These are phyloP conservation scores for Propithecus perrieri DNA, from an alignment of 2,797 vertebrate genomes.

Conservation along the genomic window DNA sequence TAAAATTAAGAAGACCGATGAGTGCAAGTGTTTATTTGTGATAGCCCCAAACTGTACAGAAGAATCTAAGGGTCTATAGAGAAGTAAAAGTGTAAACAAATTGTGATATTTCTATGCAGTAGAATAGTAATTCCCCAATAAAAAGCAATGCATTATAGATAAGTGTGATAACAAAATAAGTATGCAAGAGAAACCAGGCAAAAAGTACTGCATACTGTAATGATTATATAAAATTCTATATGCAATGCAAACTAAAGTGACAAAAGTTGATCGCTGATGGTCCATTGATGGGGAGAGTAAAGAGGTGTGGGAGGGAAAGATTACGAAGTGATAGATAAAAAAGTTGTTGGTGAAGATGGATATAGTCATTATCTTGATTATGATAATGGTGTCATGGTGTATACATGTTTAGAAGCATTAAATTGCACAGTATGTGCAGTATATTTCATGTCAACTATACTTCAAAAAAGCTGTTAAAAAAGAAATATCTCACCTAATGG, in stretches of 20 bases:
- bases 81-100: not conserved
- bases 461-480: not conserved
- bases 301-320: not conserved
- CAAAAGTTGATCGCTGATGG: not conserved
- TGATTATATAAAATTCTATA: not conserved
- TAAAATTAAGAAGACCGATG: not conserved
- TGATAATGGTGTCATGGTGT: not conserved
- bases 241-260: not conserved
- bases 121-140: not conserved
- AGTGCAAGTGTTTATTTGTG: not conserved
- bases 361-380: not conserved
- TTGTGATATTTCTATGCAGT: not conserved
- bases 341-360: not conserved
- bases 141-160: not conserved
- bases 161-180: not conserved
- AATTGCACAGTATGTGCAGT: not conserved
- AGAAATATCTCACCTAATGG: not conserved
- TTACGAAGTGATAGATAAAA: not conserved
- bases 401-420: not conserved
- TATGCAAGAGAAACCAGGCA: not conserved
- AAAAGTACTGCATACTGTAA: not conserved
- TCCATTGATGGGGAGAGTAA: not conserved
- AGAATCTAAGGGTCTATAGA: not conserved
- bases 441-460: not conserved
- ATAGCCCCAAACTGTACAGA: not conserved